These are phyloP conservation scores for Tricholaema leucomelas DNA, from an alignment of 2,113 vertebrate species.

Conservation along the genomic window DNA sequence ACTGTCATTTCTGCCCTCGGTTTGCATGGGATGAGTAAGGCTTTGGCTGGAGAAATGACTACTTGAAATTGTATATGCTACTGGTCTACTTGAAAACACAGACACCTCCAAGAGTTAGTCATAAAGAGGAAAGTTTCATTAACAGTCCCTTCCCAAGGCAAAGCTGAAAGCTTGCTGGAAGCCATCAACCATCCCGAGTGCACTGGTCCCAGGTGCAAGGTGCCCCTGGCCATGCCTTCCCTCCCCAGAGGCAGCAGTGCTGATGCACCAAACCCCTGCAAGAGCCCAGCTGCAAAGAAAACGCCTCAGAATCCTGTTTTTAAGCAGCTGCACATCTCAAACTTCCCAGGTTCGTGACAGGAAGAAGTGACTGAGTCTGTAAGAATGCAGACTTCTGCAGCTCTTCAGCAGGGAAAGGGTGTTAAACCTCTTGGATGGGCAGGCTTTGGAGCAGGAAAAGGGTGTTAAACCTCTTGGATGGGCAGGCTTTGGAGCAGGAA, in stretches of 20 bases:
- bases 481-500: too few relatives aligned
- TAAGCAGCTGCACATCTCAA: background rate
- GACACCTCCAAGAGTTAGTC: background rate
- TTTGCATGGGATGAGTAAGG: background rate
- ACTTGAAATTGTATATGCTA: background rate
- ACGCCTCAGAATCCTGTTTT: background rate
- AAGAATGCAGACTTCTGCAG: background rate
- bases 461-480: too few relatives aligned
- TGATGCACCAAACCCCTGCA: background rate
- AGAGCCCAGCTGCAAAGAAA: background rate
- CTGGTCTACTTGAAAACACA: background rate
- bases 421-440: too few relatives aligned
- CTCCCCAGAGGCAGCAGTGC: background rate
- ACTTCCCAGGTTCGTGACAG: background rate
- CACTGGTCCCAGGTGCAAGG: fast-evolving
- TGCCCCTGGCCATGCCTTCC: background rate
- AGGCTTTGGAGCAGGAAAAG: too few relatives aligned
- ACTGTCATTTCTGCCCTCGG: background rate
- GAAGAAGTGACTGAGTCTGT: background rate
- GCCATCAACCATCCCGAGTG: background rate
- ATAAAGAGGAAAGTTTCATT: background rate
- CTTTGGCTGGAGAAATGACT: background rate
- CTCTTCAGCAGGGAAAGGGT: background rate
- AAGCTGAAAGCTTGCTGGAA: background rate
- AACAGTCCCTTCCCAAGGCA: background rate